Percentiles rank a stretch among this genome's conserved stretches.
phyloP scores from a whole-genome alignment of 2,797 vertebrate species.

The Darevskia nairensis region DNA sequence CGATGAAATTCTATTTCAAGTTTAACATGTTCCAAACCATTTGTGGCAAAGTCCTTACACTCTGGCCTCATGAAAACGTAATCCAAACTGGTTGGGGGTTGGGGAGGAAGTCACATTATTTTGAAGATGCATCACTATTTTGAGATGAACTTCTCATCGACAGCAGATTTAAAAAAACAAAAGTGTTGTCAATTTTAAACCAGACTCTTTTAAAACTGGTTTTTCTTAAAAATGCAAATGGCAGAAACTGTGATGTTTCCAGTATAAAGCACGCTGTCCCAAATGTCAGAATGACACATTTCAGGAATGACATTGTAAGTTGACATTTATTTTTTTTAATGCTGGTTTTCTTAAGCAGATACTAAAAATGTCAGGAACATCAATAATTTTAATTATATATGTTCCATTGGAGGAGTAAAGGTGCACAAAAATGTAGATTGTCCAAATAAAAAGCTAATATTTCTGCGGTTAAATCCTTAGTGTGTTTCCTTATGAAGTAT shows the following conservation, averaged over 20 bases:
- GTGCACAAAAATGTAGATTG: background rate
- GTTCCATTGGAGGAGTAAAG: background rate
- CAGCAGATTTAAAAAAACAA: background rate
- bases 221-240: background rate
- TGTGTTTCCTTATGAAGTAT: background rate
- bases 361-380: background rate
- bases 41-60: background rate
- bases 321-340: background rate
- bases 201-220: background rate
- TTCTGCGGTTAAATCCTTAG: no score
- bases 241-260: background rate
- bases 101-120: background rate
- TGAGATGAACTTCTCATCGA: background rate
- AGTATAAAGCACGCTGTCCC: background rate
- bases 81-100: background rate
- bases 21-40: background rate
- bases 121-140: background rate
- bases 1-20: background rate
- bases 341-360: background rate
- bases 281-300: background rate
- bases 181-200: background rate
- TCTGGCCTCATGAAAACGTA: background rate
- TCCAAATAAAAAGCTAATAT: background rate
- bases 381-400: background rate
- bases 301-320: background rate